Conservation (phyloP, 37 sponge, comb jelly and placozoan genomes). For the Tethya wilhelma region DNA sequence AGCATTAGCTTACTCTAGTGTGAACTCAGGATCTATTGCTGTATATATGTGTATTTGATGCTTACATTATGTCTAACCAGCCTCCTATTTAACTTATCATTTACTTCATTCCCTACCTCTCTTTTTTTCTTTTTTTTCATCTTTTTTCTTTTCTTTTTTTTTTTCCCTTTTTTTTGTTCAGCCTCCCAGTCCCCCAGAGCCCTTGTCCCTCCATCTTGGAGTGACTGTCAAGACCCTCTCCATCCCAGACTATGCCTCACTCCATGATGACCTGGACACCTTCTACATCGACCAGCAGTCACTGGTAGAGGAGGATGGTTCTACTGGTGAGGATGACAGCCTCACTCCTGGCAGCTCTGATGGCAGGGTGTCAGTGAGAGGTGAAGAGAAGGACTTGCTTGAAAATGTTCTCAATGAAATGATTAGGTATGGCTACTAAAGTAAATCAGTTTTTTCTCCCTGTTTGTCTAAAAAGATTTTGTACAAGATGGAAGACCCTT, state of each 20-base stretch:
- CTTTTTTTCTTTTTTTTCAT: no score
- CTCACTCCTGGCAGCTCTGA: neutral
- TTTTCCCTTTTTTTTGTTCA: constrained; percentile 4
- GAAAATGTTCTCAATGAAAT: constrained; percentile 39
- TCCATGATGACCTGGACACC: constrained; percentile 31
- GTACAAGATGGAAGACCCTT: no score
- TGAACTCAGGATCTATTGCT: no score
- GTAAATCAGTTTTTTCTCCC: neutral
- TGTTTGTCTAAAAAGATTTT: neutral
- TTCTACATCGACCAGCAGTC: constrained; percentile 54
- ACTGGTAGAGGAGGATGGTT: neutral
- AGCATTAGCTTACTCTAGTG: no score
- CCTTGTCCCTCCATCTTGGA: constrained; percentile 59
- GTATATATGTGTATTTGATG: no score
- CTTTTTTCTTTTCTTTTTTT: no score
- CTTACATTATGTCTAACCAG: no score
- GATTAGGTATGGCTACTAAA: constrained; percentile 39
- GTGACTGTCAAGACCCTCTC: constrained; percentile 72
- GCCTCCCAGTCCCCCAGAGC: constrained; percentile 64
- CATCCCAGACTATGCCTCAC: constrained; percentile 66
- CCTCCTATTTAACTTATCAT: no score
- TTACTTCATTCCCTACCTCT: no score
- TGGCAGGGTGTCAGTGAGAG: constrained; percentile 1
- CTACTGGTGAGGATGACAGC: neutral
- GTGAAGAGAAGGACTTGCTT: constrained; percentile 40